A percentile compares a stretch with the other conserved stretches of the same genome.
Conservation (phyloP, 2,113 vertebrate species). For the Rhinogobius similis region DNA sequence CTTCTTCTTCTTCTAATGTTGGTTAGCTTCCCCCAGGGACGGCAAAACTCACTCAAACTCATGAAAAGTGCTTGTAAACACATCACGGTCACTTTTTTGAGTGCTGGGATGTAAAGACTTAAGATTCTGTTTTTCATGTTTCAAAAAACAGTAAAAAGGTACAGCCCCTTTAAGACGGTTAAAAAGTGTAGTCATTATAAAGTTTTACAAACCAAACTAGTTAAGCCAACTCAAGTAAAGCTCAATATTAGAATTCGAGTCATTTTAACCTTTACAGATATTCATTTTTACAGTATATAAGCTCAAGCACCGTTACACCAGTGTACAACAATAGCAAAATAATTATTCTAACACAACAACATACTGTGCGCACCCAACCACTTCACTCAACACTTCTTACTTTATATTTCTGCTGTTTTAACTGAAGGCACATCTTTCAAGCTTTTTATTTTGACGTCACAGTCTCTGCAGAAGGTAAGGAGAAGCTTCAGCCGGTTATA, state of each 20-base stretch:
- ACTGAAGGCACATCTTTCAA: constrained; percentile 48
- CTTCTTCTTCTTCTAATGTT: no score
- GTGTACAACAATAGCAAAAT: constrained; percentile 27
- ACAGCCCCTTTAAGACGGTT: no score
- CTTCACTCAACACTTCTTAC: background rate
- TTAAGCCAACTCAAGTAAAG: background rate
- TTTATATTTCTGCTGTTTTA: constrained; percentile 1
- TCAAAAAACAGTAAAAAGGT: no score
- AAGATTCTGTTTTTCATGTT: no score
- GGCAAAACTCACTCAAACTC: no score
- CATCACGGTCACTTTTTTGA: no score
- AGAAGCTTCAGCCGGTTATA: no score
- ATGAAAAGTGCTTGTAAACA: no score
- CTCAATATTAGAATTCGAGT: background rate
- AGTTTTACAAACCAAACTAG: no score
- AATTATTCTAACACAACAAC: background rate
- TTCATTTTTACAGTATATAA: background rate
- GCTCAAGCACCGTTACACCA: constrained; percentile 16
- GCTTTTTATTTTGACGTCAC: background rate
- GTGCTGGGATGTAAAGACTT: no score
- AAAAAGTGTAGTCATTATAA: no score
- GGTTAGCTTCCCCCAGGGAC: no score
- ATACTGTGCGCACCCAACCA: background rate
- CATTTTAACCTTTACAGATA: background rate
- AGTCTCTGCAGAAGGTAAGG: background rate